Evolutionary conservation across 2,113 vertebrate species (phyloP).

Genomic region (Microcebus tavaratra): DNA sequence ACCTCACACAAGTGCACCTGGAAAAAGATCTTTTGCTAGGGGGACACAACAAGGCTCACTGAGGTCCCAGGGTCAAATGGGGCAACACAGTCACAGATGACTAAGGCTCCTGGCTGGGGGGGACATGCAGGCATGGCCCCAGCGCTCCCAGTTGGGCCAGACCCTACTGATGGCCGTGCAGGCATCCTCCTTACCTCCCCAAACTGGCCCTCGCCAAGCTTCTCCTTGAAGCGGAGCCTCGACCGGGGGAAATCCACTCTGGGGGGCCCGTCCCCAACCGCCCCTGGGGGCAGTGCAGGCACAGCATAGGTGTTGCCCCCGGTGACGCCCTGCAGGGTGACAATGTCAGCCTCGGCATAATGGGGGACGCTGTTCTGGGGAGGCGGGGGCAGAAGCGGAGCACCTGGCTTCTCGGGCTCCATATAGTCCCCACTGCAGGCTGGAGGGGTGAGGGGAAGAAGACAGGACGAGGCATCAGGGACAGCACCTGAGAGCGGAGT

Average conservation of each 20-base stretch:
- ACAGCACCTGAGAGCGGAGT: neutral
- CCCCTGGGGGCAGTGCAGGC: constrained; percentile 86
- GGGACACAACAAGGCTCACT: too few species aligned
- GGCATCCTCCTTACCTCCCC: constrained; percentile 88
- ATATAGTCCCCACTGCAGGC: constrained; percentile 88
- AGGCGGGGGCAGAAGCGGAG: constrained; percentile 86
- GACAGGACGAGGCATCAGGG: neutral
- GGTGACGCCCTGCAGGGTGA: constrained; percentile 93
- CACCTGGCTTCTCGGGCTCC: constrained; percentile 84
- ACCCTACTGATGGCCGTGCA: neutral
- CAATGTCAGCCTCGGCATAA: constrained; percentile 95
- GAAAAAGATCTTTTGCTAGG: neutral
- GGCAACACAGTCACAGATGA: neutral
- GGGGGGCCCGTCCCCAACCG: constrained; percentile 86
- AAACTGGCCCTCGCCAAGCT: constrained; percentile 96
- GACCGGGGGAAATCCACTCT: constrained; percentile 93
- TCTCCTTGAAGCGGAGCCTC: constrained; percentile 93
- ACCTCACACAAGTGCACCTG: constrained; percentile 96
- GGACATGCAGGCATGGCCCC: too few species aligned
- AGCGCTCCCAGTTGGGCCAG: neutral
- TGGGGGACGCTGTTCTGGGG: constrained; percentile 91
- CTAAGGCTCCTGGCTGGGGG: neutral
- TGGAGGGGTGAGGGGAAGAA: constrained; percentile 72
- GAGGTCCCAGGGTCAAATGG: neutral
- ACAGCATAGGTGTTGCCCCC: constrained; percentile 96